These are phyloP conservation scores for Drosophila hydei DNA, from an alignment of 1,140 invertebrate species.

Conservation along the genomic window DNA sequence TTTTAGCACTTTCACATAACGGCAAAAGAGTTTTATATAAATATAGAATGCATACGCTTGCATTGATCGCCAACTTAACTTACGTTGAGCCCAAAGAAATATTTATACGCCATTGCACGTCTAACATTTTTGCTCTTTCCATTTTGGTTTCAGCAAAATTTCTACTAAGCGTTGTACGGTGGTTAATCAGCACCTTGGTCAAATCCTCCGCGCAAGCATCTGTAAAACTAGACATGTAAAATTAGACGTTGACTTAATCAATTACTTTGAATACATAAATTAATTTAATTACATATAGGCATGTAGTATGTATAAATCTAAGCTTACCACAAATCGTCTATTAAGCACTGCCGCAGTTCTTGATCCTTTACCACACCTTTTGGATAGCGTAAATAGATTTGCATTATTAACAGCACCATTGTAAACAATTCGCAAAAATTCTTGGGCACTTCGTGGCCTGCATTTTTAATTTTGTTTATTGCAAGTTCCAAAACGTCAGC, in stretches of 20 bases:
- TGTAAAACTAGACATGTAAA: slow-evolving; percentile 50
- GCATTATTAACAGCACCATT: slow-evolving; percentile 76
- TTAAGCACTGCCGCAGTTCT: slow-evolving; percentile 71
- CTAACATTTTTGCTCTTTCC: slow-evolving; percentile 67
- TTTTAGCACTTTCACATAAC: not conserved
- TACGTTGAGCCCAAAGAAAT: slow-evolving; percentile 73
- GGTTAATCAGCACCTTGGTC: slow-evolving; percentile 76
- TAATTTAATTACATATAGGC: slow-evolving; percentile 3
- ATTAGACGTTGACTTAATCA: no score
- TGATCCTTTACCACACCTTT: slow-evolving; percentile 75
- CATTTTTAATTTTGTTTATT: slow-evolving; percentile 79
- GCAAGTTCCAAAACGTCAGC: slow-evolving; percentile 77
- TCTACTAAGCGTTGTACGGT: slow-evolving; percentile 71
- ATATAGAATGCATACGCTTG: no score
- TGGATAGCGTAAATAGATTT: slow-evolving; percentile 77
- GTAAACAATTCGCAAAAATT: slow-evolving; percentile 82
- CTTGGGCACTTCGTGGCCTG: slow-evolving; percentile 73
- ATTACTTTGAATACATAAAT: no score
- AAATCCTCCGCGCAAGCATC: slow-evolving; percentile 78
- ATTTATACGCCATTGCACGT: slow-evolving; percentile 83
- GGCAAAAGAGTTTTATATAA: no score
- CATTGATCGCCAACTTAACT: not conserved
- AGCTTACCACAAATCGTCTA: slow-evolving; percentile 70
- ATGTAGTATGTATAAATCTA: not conserved
- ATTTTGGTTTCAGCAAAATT: slow-evolving; percentile 78